phyloP scores from a whole-genome alignment of 2,888 invertebrate species.

The Tribolium freemani region DNA sequence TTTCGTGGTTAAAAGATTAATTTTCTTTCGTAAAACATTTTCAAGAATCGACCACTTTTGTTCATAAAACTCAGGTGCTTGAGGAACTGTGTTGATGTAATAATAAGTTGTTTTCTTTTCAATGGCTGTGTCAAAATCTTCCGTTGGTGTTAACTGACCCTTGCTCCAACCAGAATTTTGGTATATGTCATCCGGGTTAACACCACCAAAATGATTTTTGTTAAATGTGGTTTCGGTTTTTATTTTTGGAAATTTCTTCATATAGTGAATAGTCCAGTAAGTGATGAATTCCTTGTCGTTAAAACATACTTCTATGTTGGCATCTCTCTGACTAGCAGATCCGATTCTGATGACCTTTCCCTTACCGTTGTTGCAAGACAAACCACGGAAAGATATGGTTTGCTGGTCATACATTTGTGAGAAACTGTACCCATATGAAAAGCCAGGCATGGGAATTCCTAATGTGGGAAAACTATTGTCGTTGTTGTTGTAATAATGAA shows the following conservation, averaged over 20 bases:
- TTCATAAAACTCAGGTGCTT: neutral
- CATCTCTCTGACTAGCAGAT: neutral
- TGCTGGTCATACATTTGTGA: neutral
- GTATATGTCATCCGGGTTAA: neutral
- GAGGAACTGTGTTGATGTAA: neutral
- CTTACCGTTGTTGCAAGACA: neutral
- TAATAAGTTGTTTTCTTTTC: neutral
- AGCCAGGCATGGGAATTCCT: neutral
- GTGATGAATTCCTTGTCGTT: neutral
- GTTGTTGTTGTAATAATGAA: neutral
- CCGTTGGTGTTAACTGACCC: neutral
- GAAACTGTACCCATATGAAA: neutral
- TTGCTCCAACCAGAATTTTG: neutral
- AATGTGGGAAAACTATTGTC: neutral
- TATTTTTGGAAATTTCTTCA: neutral
- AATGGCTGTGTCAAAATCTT: neutral
- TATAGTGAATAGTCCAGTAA: neutral
- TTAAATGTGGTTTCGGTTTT: neutral
- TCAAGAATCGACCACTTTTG: neutral
- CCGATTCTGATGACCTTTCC: neutral
- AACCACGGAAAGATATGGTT: neutral
- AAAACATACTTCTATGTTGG: neutral
- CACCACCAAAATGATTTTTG: neutral
- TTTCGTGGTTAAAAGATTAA: neutral
- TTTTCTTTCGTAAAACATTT: neutral